Conservation (phyloP, 2,888 invertebrate species). For the Ommatoiulus sabulosus region DNA sequence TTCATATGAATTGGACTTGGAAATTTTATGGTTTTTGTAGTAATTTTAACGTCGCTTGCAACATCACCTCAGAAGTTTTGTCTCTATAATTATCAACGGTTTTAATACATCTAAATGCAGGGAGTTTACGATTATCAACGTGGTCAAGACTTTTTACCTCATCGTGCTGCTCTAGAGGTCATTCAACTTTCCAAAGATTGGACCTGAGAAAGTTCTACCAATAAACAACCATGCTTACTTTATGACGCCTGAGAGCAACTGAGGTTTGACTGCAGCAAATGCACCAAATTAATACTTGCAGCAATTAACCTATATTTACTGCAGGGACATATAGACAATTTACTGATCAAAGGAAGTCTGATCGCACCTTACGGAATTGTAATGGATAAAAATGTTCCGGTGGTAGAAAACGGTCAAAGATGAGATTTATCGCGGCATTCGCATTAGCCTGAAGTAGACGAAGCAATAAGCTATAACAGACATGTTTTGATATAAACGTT, state of each 20-base stretch:
- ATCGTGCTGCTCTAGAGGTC: not conserved
- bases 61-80: too few species aligned
- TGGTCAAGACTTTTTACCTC: too few species aligned
- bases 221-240: conserved; percentile 8
- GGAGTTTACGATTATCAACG: too few species aligned
- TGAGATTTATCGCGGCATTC: not conserved
- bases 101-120: too few species aligned
- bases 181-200: not conserved
- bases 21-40: too few species aligned
- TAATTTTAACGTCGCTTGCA: too few species aligned
- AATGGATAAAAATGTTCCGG: not conserved
- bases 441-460: not conserved
- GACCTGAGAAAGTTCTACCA: not conserved
- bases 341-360: not conserved
- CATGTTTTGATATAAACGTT: too few species aligned
- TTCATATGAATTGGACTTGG: too few species aligned
- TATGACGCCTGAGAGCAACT: not conserved
- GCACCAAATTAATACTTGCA: not conserved
- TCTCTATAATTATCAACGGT: too few species aligned
- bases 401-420: not conserved
- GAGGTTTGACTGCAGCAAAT: not conserved
- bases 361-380: not conserved
- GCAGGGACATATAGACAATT: not conserved
- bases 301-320: not conserved
- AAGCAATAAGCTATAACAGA: not conserved